Evolutionary conservation across 1,140 invertebrate species (phyloP), one percentile per base, ranked within the genome.

Genomic region (Caenorhabditis inopinata): DNA sequence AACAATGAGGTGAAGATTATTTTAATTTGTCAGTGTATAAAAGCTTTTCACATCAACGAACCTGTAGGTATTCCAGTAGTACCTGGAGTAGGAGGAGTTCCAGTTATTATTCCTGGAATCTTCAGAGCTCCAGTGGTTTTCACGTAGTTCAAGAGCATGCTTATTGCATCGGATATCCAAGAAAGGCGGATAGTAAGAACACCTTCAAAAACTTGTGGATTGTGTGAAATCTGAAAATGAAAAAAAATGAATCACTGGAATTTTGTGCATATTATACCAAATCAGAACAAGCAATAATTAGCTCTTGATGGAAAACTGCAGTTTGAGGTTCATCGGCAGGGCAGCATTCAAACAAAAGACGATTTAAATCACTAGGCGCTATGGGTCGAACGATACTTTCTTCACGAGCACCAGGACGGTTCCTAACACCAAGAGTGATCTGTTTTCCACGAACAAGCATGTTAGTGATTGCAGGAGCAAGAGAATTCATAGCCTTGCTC

Each of bases 381-480:
- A 97, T 93, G 0, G 97, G 97, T 87, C 97, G 96, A 88, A 97
- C 95, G 86, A 99, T 95, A 0, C 97, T 94, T 0, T 94, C 95
- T 91, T 98, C 96, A 85, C 93, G 82, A 94, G 93, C 29, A 0
- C 94, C 94, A 0, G 58, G 58, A 6, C 58, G 58, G 38, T 68
- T 68, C 87, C 96, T 94, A 25, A 97, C 94, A 47, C 96, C 96
- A 5, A 98, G 93, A 5, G 95, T 96, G 38, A 98, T 91, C 91
- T 97, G 95, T 90, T 98, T 98, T 82, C 96, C 96, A 90, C 96
- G 94, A 21, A 98, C 96, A 27, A 99, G 91, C 79, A 98, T 94
- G 16, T 94, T 94, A 29, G 97, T 99, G 78, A 99, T 96, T 87
- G 96, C 97, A 18, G 97, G 97, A 89, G 96, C 97, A 78, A 99